Conservation (phyloP, 53 echinoderm and acorn worm genomes). For the Pentamera pediparva region DNA sequence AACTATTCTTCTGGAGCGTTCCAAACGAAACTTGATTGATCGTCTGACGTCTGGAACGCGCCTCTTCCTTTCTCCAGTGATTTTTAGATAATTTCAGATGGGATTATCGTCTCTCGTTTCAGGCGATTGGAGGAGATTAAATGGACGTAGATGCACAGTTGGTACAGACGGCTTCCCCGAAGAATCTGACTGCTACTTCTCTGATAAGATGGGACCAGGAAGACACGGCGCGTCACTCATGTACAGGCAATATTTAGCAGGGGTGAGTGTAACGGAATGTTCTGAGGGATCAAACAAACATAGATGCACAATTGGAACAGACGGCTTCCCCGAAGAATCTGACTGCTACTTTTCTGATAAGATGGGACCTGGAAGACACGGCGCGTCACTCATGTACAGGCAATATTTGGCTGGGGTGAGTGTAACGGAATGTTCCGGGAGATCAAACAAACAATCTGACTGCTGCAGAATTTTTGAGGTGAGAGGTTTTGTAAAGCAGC, state of each 20-base stretch:
- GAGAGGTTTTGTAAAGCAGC: too few species aligned
- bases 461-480: too few species aligned
- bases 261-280: constrained; percentile 30
- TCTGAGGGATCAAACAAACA: background rate
- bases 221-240: constrained; percentile 78
- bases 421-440: background rate
- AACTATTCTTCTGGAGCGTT: too few species aligned
- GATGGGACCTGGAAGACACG: constrained; percentile 36
- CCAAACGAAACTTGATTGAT: too few species aligned
- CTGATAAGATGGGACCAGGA: constrained; percentile 44
- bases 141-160: constrained; percentile 28
- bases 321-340: constrained; percentile 56
- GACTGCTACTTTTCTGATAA: constrained; percentile 76
- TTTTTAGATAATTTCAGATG: too few species aligned
- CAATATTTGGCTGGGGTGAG: constrained; percentile 76
- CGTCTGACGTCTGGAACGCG: too few species aligned
- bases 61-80: too few species aligned
- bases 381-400: constrained; percentile 93
- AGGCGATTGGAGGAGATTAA: constrained; percentile 42
- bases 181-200: constrained; percentile 55
- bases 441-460: too few species aligned
- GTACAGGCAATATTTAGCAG: constrained; percentile 87
- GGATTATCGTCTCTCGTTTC: background rate
- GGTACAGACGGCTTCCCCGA: constrained; percentile 61
- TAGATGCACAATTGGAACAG: constrained; percentile 35